Evolutionary conservation across 1,140 invertebrate genomes (phyloP), one percentile per base, ranked within the genome.

Genomic region (Caenorhabditis latens): DNA sequence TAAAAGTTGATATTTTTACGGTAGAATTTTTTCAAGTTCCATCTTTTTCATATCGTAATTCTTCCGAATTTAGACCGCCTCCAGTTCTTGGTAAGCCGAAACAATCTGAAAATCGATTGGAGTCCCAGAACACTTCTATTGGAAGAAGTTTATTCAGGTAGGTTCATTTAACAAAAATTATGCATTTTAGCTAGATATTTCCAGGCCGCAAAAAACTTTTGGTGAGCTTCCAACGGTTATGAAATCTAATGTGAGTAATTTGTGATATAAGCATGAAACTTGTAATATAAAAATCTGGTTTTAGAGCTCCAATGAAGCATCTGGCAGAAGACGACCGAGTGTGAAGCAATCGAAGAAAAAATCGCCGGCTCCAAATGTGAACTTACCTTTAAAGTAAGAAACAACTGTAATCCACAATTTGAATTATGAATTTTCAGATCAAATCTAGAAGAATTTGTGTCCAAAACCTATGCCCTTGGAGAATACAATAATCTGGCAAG

Each of bases 361-460:
- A 14, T 8, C 71, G 11, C 46, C 71, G 0, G 71, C 46, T 53
- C 46, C 19, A 46, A 48, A 46, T 53, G 4, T 21, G 4, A 79
- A 79, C 19, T 24, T 79, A 9, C 71, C 71, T 7, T 32, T 79
- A 14, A 79, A 79, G 71, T 79, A 24, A 24, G 21, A 46, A 6
- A 5, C 8, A 16, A 16, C n/a, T 46, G 19, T 4, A n/a, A 24
- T 14, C n/a, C 0, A 43, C 8, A 19, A 32, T 46, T 13, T n/a
- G 7, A 46, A 46, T 8, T 21, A 46, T 8, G 5, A n/a, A n/a
- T 9, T 71, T 43, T 13, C 71, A 79, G 71, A 24, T 79, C 71
- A 11, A 79, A 79, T 79, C 21, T 79, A 14, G 71, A 79, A 79
- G 71, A 79, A 50, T 79, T 79, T 53, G 71, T 79, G 19, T 79